Evolutionary conservation across 2,888 invertebrate genomes (phyloP).

Genomic region (Steinernema scapterisci): DNA sequence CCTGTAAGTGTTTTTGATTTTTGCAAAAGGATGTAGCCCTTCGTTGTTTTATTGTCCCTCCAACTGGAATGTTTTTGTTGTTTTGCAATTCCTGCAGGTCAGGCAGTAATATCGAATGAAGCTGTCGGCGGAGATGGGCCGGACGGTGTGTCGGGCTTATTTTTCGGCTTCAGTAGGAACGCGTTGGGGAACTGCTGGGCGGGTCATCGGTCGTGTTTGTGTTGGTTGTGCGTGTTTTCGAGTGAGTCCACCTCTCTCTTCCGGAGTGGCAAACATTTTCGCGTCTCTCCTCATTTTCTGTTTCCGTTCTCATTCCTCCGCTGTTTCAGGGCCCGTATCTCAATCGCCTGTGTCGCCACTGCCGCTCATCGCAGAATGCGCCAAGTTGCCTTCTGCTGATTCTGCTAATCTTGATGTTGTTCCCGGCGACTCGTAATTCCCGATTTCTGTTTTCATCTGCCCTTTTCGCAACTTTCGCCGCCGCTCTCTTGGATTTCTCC

Average conservation of each 20-base stretch:
- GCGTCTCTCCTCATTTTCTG: background rate
- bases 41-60: too few relatives aligned
- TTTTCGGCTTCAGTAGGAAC: too few relatives aligned
- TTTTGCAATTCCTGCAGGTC: too few relatives aligned
- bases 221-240: background rate
- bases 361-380: slow-evolving; percentile 1
- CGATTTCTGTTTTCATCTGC: background rate
- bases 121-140: too few relatives aligned
- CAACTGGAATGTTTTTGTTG: too few relatives aligned
- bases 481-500: background rate
- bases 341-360: background rate
- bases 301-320: background rate
- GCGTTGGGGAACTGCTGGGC: background rate
- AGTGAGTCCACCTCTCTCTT: background rate
- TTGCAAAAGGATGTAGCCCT: too few relatives aligned
- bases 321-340: background rate
- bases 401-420: slow-evolving; percentile 12
- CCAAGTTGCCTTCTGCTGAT: slow-evolving; percentile 17
- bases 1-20: too few relatives aligned
- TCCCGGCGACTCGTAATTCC: background rate
- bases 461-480: background rate
- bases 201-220: slow-evolving; percentile 10
- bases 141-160: too few relatives aligned
- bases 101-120: too few relatives aligned
- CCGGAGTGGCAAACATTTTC: background rate